These are phyloP conservation scores for Acanthochromis polyacanthus DNA, from an alignment of 2,113 vertebrate species.

Conservation along the genomic window DNA sequence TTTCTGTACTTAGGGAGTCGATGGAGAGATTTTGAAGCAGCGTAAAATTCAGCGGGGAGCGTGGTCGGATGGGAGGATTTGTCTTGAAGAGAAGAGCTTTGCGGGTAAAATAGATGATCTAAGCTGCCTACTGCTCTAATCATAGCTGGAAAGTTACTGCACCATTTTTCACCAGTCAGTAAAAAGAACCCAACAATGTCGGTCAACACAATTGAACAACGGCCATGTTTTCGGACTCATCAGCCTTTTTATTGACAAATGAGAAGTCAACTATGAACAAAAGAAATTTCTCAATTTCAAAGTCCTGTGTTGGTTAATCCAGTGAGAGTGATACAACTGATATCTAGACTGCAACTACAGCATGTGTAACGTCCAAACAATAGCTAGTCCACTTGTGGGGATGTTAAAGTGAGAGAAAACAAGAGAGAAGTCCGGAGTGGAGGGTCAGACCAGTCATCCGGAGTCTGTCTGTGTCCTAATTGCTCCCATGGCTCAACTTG, in stretches of 20 bases:
- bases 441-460: constrained; percentile 42
- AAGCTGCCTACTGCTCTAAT: not conserved
- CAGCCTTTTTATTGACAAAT: too few species aligned
- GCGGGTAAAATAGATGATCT: constrained; percentile 7
- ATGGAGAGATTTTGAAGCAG: constrained; percentile 4
- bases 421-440: constrained; percentile 23
- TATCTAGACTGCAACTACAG: not conserved
- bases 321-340: not conserved
- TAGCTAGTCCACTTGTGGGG: not conserved
- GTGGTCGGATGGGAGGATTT: not conserved
- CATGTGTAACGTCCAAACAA: not conserved
- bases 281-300: too few species aligned
- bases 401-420: constrained; percentile 46
- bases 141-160: not conserved
- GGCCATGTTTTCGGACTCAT: too few species aligned
- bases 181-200: too few species aligned
- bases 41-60: constrained; percentile 5
- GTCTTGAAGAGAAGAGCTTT: constrained; percentile 16
- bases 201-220: too few species aligned
- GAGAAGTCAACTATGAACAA: too few species aligned
- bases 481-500: constrained; percentile 60
- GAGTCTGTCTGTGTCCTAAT: constrained; percentile 58
- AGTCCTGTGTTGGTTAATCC: too few species aligned
- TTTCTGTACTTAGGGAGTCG: constrained; percentile 10
- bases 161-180: not conserved